Evolutionary conservation across 2,797 vertebrate genomes (phyloP).

Genomic region (Brachymystax lenok): DNA sequence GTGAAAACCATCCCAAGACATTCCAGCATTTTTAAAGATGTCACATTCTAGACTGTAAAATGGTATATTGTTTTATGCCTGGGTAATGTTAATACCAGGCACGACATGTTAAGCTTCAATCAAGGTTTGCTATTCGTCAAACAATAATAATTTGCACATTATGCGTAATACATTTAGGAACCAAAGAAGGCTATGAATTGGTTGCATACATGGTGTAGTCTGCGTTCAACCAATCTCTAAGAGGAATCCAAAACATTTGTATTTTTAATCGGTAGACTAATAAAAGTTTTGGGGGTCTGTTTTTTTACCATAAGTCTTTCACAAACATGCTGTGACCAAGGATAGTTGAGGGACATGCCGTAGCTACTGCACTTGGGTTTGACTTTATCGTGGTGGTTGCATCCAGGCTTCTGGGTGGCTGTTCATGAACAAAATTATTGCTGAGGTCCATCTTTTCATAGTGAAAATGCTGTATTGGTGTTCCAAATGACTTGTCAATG

Average conservation of each 20-base stretch:
- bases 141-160: conserved; percentile 60
- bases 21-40: conserved; percentile 43
- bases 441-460: not conserved
- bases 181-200: conserved; percentile 13
- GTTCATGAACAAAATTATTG: not conserved
- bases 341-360: conserved; percentile 7
- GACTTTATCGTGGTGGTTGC: not conserved
- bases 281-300: not conserved
- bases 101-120: conserved; percentile 20
- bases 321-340: not conserved
- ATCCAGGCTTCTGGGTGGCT: not conserved
- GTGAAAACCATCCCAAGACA: conserved; percentile 32
- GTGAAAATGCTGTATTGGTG: conserved; percentile 2
- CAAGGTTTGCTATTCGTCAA: conserved; percentile 16
- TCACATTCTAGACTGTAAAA: conserved; percentile 10
- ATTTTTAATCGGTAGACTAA: not conserved
- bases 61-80: conserved; percentile 31
- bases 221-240: not conserved
- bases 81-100: conserved; percentile 39
- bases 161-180: conserved; percentile 37
- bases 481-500: not conserved
- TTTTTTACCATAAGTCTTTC: not conserved
- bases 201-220: not conserved
- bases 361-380: conserved; percentile 23
- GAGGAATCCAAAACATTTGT: not conserved